A percentile compares a stretch with the other conserved stretches of the same genome.
Conservation (phyloP, 2,888 invertebrate genomes). For the Pyrrhia umbra region DNA sequence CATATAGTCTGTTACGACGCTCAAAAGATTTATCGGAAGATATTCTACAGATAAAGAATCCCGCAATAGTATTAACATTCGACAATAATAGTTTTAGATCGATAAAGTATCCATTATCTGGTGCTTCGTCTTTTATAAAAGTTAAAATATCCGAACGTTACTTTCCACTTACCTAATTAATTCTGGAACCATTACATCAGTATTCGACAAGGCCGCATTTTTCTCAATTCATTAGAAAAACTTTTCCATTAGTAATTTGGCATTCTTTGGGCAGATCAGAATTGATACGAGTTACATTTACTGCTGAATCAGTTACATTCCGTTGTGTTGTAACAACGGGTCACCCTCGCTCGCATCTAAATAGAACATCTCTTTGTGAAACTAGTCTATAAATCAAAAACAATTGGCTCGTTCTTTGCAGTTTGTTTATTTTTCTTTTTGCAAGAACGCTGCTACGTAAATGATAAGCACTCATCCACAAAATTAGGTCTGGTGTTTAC, state of each 20-base stretch:
- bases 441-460: conserved; percentile 40
- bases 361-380: conserved; percentile 64
- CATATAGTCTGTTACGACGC: conserved; percentile 15
- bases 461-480: conserved; percentile 58
- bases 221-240: conserved; percentile 62
- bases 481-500: conserved; percentile 56
- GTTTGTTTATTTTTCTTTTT: conserved; percentile 49
- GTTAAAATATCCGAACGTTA: conserved; percentile 47
- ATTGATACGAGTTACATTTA: conserved; percentile 59
- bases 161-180: conserved; percentile 58
- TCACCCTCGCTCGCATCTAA: conserved; percentile 61
- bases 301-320: conserved; percentile 58
- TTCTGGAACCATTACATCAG: conserved; percentile 50
- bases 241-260: conserved; percentile 64
- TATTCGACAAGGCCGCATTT: conserved; percentile 55
- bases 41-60: conserved; percentile 1
- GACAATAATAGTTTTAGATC: conserved; percentile 12
- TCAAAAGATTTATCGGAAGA: not conserved
- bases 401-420: conserved; percentile 59
- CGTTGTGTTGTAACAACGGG: conserved; percentile 54
- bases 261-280: conserved; percentile 54
- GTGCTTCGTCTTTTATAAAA: conserved; percentile 37
- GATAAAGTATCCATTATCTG: conserved; percentile 30
- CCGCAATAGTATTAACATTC: conserved; percentile 2
- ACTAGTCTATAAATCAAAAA: conserved; percentile 61